These are phyloP conservation scores for Zygothrica quintamaculata DNA, from an alignment of 2,888 invertebrate genomes.

Conservation along the genomic window DNA sequence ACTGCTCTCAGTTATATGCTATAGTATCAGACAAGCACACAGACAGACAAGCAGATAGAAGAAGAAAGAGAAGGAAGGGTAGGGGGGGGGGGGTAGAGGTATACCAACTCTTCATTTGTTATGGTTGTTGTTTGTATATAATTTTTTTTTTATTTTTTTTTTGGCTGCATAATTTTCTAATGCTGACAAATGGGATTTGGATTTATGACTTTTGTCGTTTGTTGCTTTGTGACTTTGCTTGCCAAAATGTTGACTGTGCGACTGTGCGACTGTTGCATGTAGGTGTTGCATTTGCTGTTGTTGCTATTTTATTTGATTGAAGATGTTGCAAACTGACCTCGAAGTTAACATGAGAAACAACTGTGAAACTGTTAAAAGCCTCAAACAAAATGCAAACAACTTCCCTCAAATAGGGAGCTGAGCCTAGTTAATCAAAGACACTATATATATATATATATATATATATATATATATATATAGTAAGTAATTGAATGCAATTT, in stretches of 20 bases:
- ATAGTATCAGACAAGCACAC: no score
- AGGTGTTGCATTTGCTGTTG: conserved; percentile 50
- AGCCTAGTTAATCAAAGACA: no score
- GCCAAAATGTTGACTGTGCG: conserved; percentile 39
- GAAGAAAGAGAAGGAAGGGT: not conserved
- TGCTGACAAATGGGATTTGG: conserved; percentile 80
- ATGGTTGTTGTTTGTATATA: conserved; percentile 36
- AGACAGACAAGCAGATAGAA: not conserved
- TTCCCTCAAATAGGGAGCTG: no score
- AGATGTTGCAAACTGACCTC: conserved; percentile 76
- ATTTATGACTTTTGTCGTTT: conserved; percentile 68
- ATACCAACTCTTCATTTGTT: conserved; percentile 39
- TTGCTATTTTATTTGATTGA: conserved; percentile 67
- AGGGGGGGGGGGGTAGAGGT: conserved; percentile 1
- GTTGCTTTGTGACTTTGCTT: conserved; percentile 27
- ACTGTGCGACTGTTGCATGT: conserved; percentile 44
- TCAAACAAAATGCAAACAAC: conserved; percentile 41
- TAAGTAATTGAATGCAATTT: no score
- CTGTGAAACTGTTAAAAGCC: conserved; percentile 39
- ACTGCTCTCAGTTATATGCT: conserved; percentile 8
- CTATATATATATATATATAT: no score
- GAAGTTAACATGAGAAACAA: conserved; percentile 58
- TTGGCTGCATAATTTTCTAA: conserved; percentile 77
- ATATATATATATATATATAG: no score
- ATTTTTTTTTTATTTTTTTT: conserved; percentile 39